Percentiles rank a stretch among this genome's conserved stretches.
These are phyloP conservation scores for Penaeus monodon DNA, from an alignment of 2,888 invertebrate genomes.

Conservation along the genomic window DNA sequence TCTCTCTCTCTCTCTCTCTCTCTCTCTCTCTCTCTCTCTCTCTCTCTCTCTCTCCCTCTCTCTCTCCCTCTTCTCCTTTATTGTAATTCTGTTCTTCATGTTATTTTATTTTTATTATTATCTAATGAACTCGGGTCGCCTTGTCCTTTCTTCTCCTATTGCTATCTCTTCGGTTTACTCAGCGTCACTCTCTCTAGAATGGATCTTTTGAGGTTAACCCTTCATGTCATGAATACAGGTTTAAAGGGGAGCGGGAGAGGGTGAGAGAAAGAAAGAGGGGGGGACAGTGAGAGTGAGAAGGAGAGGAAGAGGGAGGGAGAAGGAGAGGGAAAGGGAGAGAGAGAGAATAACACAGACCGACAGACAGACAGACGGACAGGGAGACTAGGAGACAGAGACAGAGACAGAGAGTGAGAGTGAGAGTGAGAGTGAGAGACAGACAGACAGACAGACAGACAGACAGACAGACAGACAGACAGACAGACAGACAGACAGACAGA, in stretches of 20 bases:
- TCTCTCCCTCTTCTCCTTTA: too few species aligned
- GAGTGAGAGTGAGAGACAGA: conserved; percentile 29
- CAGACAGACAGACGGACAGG: too few species aligned
- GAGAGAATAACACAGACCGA: neutral
- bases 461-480: conserved; percentile 11
- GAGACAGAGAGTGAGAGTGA: conserved; percentile 19
- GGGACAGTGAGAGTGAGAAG: neutral
- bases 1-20: neutral
- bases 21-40: neutral
- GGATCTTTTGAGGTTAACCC: neutral
- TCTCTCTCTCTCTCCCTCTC: neutral
- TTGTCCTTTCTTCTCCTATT: neutral
- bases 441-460: conserved; percentile 22
- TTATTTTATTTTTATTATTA: too few species aligned
- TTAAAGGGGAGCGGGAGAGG: neutral
- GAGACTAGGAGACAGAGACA: neutral
- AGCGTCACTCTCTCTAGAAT: neutral
- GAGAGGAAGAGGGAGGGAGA: neutral
- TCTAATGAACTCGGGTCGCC: too few species aligned
- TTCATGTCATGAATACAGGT: neutral
- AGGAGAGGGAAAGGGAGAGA: neutral
- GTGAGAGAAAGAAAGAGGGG: neutral
- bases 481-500: conserved; percentile 13
- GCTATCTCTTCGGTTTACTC: neutral
- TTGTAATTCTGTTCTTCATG: neutral